phyloP scores from a whole-genome alignment of 1,140 invertebrate genomes.

The Pristionchus pacificus region DNA sequence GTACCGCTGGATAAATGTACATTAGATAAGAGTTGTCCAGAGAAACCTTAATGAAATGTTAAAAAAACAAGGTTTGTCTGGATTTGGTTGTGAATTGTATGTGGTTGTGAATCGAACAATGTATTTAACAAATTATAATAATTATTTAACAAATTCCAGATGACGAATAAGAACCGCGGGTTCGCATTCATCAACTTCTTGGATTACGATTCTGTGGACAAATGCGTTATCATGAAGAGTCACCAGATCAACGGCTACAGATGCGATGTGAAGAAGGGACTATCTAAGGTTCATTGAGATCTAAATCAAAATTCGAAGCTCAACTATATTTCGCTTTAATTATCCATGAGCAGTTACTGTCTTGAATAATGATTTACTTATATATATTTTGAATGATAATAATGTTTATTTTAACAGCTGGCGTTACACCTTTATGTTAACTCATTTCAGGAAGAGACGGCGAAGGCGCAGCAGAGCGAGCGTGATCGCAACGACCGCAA shows the following conservation, averaged over 20 bases:
- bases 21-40: background rate
- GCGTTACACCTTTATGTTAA: too few species aligned
- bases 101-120: background rate
- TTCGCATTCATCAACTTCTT: slow-evolving; percentile 93
- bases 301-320: too few species aligned
- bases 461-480: slow-evolving; percentile 41
- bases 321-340: too few species aligned
- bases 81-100: slow-evolving; percentile 17
- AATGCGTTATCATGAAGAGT: slow-evolving; percentile 68
- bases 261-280: slow-evolving; percentile 63
- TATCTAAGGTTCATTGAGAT: too few species aligned
- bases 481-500: slow-evolving; percentile 29
- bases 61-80: slow-evolving; percentile 21
- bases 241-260: slow-evolving; percentile 60
- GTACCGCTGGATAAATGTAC: background rate
- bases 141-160: slow-evolving; percentile 81
- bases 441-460: slow-evolving; percentile 63
- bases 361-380: too few species aligned
- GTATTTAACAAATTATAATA: slow-evolving; percentile 28
- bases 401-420: too few species aligned
- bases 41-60: slow-evolving; percentile 1
- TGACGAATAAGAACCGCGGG: slow-evolving; percentile 81
- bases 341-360: too few species aligned
- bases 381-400: too few species aligned
- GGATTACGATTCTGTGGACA: slow-evolving; percentile 91